Base-by-base conservation (phyloP, 2,797 vertebrate species). In the Lepus oiostolus region DNA sequence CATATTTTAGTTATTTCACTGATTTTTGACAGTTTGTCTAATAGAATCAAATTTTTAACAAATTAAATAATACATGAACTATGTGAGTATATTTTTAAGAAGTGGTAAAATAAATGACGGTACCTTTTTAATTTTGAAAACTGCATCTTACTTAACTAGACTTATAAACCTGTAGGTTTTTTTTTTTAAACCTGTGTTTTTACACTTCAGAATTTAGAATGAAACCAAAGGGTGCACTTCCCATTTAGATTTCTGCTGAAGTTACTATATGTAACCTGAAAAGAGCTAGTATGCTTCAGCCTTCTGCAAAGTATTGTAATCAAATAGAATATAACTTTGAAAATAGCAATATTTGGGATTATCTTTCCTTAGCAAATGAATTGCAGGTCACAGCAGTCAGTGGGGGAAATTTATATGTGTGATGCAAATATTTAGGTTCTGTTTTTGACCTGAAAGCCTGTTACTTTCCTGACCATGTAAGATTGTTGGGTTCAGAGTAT, bases 161-260 rank as follows among this genome's bases (percentile, higher is more conserved):
- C 8, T 90, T 90, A 67, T 38, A 87, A 91, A 58, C 79, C 67
- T 88, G 8, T 9, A 47, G 42, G 8, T 47, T 47, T 47, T 47
- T 47, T 47, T 47, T 8, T 47, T 47, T 47, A 47, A 47, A 47
- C 42, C 42, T 47, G 13, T 90, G 24, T 95, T 88, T 96, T 89
- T 84, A 85, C 32, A 88, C 80, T 82, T 88, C 4, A 90, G 11
- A 58, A 68, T 91, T 91, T 90, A 79, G 42, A 96, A 93, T 95
- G 71, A 88, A 94, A 89, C 12, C n/a, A 71, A 38, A 52, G 80
- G 81, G 70, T 22, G 10, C 86, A 63, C 68, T 72, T 94, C 68
- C 68, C 38, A 81, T 92, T 83, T 86, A 24, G 85, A 65, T 92
- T 94, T 88, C 58, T 89, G 14, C 38, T 90, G 54, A 93, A 94